Conservation (phyloP, 2,888 invertebrate genomes). For the Pterobdella sp. region DNA sequence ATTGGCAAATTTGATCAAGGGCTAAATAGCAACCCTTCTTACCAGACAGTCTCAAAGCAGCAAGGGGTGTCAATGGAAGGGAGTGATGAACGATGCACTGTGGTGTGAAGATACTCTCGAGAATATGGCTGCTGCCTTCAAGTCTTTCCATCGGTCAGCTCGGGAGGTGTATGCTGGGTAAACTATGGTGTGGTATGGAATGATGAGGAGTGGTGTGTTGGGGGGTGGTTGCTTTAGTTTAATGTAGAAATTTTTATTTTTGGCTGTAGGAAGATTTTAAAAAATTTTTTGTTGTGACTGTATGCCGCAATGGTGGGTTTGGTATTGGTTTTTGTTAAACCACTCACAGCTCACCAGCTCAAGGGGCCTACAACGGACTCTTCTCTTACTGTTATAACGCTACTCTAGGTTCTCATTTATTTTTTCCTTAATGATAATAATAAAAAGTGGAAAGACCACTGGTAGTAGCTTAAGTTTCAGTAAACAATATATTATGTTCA, state of each 20-base stretch:
- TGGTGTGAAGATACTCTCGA: conserved; percentile 78
- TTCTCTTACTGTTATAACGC: conserved; percentile 16
- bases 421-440: too few species aligned
- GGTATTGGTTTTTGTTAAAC: too few species aligned
- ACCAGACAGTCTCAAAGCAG: conserved; percentile 60
- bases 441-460: too few species aligned
- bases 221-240: background rate
- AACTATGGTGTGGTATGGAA: background rate
- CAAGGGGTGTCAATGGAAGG: conserved; percentile 79
- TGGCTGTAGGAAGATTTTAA: background rate
- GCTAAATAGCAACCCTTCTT: background rate
- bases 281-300: background rate
- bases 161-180: background rate
- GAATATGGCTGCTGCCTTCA: conserved; percentile 58
- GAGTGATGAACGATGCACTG: conserved; percentile 64
- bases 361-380: background rate
- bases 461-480: too few species aligned
- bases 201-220: background rate
- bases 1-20: background rate
- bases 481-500: background rate
- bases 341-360: conserved; percentile 14
- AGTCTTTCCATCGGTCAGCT: conserved; percentile 19
- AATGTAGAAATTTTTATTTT: background rate
- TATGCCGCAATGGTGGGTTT: too few species aligned
- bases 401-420: conserved; percentile 19